These are phyloP conservation scores for Epirrhoe alternata DNA, from an alignment of 2,888 invertebrate species.

Conservation along the genomic window DNA sequence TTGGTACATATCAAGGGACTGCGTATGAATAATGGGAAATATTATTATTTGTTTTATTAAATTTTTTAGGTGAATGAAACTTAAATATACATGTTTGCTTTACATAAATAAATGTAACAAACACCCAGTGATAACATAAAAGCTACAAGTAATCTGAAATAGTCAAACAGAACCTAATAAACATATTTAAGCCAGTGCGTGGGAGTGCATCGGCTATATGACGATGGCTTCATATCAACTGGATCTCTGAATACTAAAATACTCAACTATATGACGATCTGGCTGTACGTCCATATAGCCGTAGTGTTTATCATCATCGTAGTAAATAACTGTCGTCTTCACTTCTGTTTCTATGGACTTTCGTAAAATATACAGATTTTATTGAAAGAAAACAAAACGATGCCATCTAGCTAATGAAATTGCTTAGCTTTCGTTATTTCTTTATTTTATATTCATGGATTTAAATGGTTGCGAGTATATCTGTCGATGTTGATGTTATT, in stretches of 20 bases:
- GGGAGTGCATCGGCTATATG: conserved; percentile 23
- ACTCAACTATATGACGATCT: conserved; percentile 18
- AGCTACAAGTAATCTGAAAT: conserved; percentile 22
- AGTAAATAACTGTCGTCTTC: conserved; percentile 6
- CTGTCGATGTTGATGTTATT: not conserved
- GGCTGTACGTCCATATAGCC: not conserved
- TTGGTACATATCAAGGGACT: no score
- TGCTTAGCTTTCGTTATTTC: not conserved
- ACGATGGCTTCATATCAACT: conserved; percentile 23
- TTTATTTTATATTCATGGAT: not conserved
- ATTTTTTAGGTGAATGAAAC: not conserved
- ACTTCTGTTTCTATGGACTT: conserved; percentile 1
- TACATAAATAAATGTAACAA: conserved; percentile 16
- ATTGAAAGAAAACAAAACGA: not conserved
- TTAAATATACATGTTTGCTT: conserved; percentile 6
- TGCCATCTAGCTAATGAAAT: not conserved
- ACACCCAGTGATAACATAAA: conserved; percentile 20
- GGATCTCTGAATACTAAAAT: conserved; percentile 32
- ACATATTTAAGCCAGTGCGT: conserved; percentile 23
- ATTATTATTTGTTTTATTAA: conserved; percentile 9
- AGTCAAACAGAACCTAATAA: conserved; percentile 24
- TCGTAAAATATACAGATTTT: conserved; percentile 1
- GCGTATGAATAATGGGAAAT: no score
- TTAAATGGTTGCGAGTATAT: not conserved
- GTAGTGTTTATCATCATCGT: conserved; percentile 20